Base-by-base conservation (phyloP, 2,113 vertebrate genomes). In the Strix uralensis region DNA sequence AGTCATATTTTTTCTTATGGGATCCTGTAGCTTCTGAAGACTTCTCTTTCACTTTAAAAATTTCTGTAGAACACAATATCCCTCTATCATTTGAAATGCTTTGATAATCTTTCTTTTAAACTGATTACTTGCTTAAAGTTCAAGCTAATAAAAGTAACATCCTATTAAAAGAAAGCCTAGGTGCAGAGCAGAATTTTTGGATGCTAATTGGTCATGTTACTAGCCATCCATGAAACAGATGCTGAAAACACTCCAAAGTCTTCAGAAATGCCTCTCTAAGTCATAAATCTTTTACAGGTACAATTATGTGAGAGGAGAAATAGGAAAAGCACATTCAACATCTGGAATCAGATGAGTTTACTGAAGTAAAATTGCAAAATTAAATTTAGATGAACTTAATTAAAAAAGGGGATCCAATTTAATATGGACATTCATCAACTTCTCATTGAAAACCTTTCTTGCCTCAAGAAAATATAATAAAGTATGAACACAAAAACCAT, bases 331-430 rank as follows among this genome's bases (percentile, higher is more conserved):
- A 96, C 90, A 98, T 97, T 91, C 95, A 97, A 98, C 98, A 99
- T 99, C 98, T 98, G 99, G 98, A 98, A 95, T 97, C 95, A 96
- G 95, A 98, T 73, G 96, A 93, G 97, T 98, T 98, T 98, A 98
- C 98, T 95, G 97, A 98, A 98, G 98, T 97, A 98, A 98, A 99
- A 98, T 98, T 97, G 98, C 98, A 98, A 98, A 99, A 99, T 98
- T 97, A 98, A 98, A 98, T 98, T 98, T 98, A 98, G 98, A 98
- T 98, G 98, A 98, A 97, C 96, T 98, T 98, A 98, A 98, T 99
- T 98, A 98, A 98, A 98, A 98, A 97, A 94, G 73, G 77, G 85
- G 91, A 97, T 97, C 95, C 90, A 96, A 97, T 98, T 98, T 98
- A 97, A 98, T 97, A 93, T 66, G 98, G 97, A 96, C 95, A 97